Base-by-base conservation (phyloP, 1,140 invertebrate genomes). In the Drosophila nebulosa region DNA sequence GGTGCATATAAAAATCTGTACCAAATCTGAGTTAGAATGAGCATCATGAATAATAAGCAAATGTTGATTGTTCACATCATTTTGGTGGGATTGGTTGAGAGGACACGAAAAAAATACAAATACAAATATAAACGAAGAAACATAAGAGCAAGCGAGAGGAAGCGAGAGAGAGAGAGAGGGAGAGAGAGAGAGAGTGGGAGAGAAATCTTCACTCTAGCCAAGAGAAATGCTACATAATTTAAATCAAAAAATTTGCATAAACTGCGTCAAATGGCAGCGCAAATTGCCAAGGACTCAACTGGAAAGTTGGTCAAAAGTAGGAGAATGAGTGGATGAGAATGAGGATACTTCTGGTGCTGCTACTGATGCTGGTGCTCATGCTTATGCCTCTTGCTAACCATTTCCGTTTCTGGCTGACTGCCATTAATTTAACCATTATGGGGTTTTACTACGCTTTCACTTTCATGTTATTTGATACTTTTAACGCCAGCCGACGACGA, bases 401-500 rank as follows among this genome's bases (percentile, higher is more conserved):
- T 46, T 46, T 46, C 39, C 39, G 39, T 46, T 71, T 65, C 61
- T 56, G 59, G 32, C 52, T 80, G 69, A 64, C 69, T 69, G 71
- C 78, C 83, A 86, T 86, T 86, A 86, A 86, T 78, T 88, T 81
- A 75, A 69, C 78, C 70, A 75, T 88, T 81, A 86, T 86, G 78
- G 71, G 83, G 62, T 73, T 77, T 86, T 86, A 85, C 74, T 71
- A 75, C 70, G 83, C 60, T 78, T 88, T 86, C 65, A 64, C 78
- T 86, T 86, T 78, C 78, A 73, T 81, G 83, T 88, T 88, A 86
- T 88, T 86, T 78, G 83, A 86, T 86, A 88, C 83, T 69, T 81
- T 81, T 77, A 67, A 78, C 67, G 67, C 63, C 57, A 39, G 57
- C 27, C 36, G 62, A 39, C 36, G 62, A 39, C 51, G 52, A 72